Evolutionary conservation across 2,113 vertebrate genomes (phyloP), one percentile per base, ranked within the genome.

Genomic region (Cyprinodon brontotheroides): DNA sequence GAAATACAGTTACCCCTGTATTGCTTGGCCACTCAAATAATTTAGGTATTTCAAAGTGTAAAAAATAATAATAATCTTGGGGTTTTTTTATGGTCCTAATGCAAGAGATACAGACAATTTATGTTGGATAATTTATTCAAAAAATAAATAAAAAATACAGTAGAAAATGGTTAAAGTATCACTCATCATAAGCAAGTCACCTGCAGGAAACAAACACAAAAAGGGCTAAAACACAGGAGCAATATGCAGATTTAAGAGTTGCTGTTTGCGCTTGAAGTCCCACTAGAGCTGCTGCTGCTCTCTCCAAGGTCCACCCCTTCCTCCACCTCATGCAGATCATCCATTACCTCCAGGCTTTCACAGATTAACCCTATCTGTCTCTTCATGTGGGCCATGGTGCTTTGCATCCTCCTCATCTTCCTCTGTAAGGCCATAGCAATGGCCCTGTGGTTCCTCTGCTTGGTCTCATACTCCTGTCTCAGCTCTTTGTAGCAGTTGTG

Each of bases 401-500:
- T 92, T 86, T 93, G 93, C 91, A 94, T 94, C 78, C 88, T 89
- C 75, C 82, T 90, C 92, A 94, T 93, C 84, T 94, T 94, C 86
- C 79, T 90, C 76, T 93, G 90, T 41, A 94, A 86, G 40, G 92
- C 72, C 0, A 61, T 74, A 38, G 91, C 91, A 0, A 93, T 90
- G 47, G 85, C 86, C 66, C 90, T 83, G 77, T 94, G 90, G 77
- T 89, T 90, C 75, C 85, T 89, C 80, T 90, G 89, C 41, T 87
- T 81, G 40, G 79, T 77, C 53, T 93, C 91, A 2, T 92, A 94
- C 73, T 94, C 90, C 38, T 93, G 88, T 9, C 86, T 92, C 69
- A 96, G 89, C 67, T 95, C 88, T 22, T 75, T 89, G 87, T 95
- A 95, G 87, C 95, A 96, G 90, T 95, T 95, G 91, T 95, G 95